Conservation (phyloP, 2,797 vertebrate genomes). For the Sus cebifrons region DNA sequence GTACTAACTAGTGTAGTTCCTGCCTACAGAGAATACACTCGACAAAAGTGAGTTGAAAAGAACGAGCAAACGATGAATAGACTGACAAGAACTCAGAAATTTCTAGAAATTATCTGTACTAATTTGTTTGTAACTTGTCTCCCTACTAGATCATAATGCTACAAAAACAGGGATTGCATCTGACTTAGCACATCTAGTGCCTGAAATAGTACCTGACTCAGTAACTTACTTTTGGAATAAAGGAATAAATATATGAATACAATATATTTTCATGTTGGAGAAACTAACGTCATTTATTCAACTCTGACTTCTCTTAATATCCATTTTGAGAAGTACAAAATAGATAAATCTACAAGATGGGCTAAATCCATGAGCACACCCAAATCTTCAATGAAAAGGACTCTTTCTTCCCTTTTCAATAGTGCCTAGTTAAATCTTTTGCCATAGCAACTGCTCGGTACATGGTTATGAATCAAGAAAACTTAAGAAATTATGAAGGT, state of each 20-base stretch:
- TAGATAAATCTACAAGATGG: not conserved
- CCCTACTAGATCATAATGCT: not conserved
- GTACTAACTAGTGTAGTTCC: not conserved
- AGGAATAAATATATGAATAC: not conserved
- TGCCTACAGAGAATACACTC: not conserved
- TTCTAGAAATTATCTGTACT: not conserved
- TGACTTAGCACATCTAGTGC: not conserved
- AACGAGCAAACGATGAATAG: conserved; percentile 13
- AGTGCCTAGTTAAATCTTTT: not conserved
- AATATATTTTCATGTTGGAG: conserved; percentile 27
- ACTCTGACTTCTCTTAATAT: conserved; percentile 40
- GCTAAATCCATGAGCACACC: not conserved
- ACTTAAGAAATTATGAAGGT: conserved; percentile 31
- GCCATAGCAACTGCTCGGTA: not conserved
- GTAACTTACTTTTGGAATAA: conserved; percentile 45
- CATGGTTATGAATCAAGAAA: conserved; percentile 32
- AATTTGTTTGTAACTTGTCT: not conserved
- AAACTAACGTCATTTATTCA: conserved; percentile 49
- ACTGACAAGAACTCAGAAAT: not conserved
- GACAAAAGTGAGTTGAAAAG: conserved; percentile 16
- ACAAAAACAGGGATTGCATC: not conserved
- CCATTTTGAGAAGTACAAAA: conserved; percentile 2
- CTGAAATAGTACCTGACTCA: not conserved
- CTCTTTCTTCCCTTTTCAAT: not conserved
- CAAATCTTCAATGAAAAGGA: not conserved